A percentile compares a stretch with the other conserved stretches of the same genome.
These are phyloP conservation scores for Polia nebulosa DNA, from an alignment of 2,888 invertebrate species.

Conservation along the genomic window DNA sequence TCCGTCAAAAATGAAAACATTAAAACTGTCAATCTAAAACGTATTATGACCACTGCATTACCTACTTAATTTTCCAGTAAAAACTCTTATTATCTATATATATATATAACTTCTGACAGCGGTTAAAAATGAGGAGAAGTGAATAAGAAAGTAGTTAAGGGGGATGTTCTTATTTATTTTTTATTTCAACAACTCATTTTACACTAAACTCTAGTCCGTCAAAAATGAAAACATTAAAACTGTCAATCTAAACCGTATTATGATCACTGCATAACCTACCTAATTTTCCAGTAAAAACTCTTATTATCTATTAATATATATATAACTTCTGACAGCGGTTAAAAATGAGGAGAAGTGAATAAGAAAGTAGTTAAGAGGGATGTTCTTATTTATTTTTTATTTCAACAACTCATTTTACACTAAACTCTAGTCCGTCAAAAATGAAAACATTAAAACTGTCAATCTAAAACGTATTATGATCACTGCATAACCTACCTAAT, in stretches of 20 bases:
- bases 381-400: constrained; percentile 25
- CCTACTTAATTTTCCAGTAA: no score
- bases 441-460: neutral
- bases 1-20: neutral
- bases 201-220: neutral
- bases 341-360: constrained; percentile 39
- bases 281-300: no score
- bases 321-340: no score
- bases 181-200: neutral
- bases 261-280: no score
- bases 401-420: neutral
- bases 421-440: neutral
- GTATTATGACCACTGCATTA: neutral
- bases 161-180: constrained; percentile 19
- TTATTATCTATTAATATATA: no score
- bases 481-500: no score
- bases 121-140: constrained; percentile 40
- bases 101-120: no score
- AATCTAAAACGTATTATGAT: neutral
- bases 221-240: neutral
- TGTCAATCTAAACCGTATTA: neutral
- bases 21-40: neutral
- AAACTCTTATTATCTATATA: neutral
- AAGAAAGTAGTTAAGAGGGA: constrained; percentile 30
- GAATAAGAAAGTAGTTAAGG: constrained; percentile 34